A percentile compares a stretch with the other conserved stretches of the same genome.
Conservation (phyloP, 2,797 vertebrate species). For the Craterocephalus amniculus region DNA sequence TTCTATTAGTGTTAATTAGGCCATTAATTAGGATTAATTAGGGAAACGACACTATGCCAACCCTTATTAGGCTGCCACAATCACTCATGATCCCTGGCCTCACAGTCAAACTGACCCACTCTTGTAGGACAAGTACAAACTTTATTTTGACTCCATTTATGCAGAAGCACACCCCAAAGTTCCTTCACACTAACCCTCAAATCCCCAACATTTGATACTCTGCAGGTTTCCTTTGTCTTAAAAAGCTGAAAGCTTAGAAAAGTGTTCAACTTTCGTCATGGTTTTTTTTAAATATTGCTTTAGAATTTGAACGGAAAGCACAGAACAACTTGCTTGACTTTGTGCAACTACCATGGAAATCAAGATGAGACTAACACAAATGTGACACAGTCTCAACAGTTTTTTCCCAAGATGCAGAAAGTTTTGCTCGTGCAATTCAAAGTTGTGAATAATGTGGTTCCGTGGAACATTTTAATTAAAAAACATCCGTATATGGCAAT, state of each 20-base stretch:
- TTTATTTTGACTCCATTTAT: constrained; percentile 29
- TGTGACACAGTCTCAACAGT: constrained; percentile 48
- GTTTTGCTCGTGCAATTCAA: constrained; percentile 48
- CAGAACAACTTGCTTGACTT: constrained; percentile 59
- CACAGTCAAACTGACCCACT: constrained; percentile 18
- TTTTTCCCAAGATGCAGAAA: constrained; percentile 38
- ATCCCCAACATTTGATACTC: constrained; percentile 8
- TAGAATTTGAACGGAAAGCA: constrained; percentile 10
- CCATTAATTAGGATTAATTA: constrained; percentile 29
- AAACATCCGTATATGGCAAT: constrained; percentile 54
- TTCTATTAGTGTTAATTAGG: constrained; percentile 51
- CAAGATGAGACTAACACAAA: constrained; percentile 49
- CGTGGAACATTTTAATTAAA: constrained; percentile 74
- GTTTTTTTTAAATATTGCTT: constrained; percentile 55
- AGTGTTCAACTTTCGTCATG: constrained; percentile 7
- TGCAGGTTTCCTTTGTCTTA: neutral
- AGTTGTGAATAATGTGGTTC: constrained; percentile 72
- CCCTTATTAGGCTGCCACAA: constrained; percentile 1
- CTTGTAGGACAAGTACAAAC: constrained; percentile 3
- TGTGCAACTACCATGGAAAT: constrained; percentile 44
- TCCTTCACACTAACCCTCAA: constrained; percentile 11
- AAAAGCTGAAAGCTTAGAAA: constrained; percentile 32
- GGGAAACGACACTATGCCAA: constrained; percentile 4
- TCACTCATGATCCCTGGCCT: constrained; percentile 35
- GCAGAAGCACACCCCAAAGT: constrained; percentile 25